Evolutionary conservation across 2,888 invertebrate species (phyloP).

Genomic region (Ligdia adustata): DNA sequence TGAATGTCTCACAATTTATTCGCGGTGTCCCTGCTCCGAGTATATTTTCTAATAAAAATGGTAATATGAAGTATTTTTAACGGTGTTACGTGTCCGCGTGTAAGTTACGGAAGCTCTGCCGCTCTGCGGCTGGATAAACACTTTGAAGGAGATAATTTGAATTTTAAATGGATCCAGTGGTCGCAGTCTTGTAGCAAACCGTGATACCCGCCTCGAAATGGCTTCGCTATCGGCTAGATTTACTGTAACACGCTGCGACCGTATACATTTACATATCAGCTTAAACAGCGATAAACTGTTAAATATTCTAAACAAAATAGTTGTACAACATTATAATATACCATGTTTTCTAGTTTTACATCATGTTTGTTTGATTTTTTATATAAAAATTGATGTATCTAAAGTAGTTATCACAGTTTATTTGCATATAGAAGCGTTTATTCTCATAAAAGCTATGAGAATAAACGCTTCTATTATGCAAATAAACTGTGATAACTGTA

Average conservation of each 20-base stretch:
- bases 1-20: conserved; percentile 67
- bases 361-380: no score
- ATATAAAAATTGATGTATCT: no score
- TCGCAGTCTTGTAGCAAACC: conserved; percentile 23
- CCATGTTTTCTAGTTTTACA: no score
- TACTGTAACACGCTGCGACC: conserved; percentile 1
- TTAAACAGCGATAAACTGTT: no score
- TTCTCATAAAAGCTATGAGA: no score
- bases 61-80: conserved; percentile 69
- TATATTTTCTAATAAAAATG: conserved; percentile 78
- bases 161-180: conserved; percentile 33
- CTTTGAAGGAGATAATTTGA: conserved; percentile 41
- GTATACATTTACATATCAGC: not conserved
- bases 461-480: no score
- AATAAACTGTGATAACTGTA: no score
- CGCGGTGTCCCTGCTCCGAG: conserved; percentile 52
- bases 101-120: conserved; percentile 31
- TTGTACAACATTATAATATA: no score
- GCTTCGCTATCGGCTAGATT: conserved; percentile 5
- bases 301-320: no score
- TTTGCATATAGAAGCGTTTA: no score
- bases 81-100: conserved; percentile 50
- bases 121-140: conserved; percentile 42
- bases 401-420: no score
- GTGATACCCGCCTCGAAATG: conserved; percentile 15